These are phyloP conservation scores for Heliconius ismenius DNA, from an alignment of 2,888 invertebrate species.

Conservation along the genomic window DNA sequence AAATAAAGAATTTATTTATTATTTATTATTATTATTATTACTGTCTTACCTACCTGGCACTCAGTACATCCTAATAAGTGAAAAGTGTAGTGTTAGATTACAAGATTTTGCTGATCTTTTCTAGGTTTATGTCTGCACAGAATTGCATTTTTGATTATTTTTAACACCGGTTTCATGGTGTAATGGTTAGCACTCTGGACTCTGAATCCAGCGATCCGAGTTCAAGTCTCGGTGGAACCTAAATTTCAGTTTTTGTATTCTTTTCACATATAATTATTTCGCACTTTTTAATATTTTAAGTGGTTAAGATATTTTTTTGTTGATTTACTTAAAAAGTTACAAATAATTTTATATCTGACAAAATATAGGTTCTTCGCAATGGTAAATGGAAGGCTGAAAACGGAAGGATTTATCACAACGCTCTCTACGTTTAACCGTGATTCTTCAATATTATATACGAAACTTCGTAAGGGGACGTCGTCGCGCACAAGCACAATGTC, in stretches of 20 bases:
- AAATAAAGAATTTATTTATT: too few relatives aligned
- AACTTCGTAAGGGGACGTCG: too few relatives aligned
- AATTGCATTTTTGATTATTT: background rate
- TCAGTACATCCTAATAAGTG: too few relatives aligned
- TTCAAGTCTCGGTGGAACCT: constrained; percentile 90
- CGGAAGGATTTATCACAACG: background rate
- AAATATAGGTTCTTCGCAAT: background rate
- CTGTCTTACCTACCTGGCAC: too few relatives aligned
- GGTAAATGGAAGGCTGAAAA: background rate
- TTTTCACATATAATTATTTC: background rate
- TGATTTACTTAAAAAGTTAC: background rate
- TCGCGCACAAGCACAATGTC: too few relatives aligned
- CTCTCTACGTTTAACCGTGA: background rate
- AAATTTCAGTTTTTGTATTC: background rate
- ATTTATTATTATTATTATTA: too few relatives aligned
- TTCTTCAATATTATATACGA: too few relatives aligned
- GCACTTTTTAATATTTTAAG: background rate
- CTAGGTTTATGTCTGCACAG: background rate
- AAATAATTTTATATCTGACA: too few relatives aligned
- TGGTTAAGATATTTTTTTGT: rapidly evolving
- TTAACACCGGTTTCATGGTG: constrained; percentile 73
- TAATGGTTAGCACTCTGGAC: constrained; percentile 91
- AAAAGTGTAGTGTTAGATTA: too few relatives aligned
- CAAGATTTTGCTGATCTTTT: too few relatives aligned
- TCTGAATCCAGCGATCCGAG: constrained; percentile 91